These are phyloP conservation scores for Limnephilus rhombicus DNA, from an alignment of 2,888 invertebrate species.

Conservation along the genomic window DNA sequence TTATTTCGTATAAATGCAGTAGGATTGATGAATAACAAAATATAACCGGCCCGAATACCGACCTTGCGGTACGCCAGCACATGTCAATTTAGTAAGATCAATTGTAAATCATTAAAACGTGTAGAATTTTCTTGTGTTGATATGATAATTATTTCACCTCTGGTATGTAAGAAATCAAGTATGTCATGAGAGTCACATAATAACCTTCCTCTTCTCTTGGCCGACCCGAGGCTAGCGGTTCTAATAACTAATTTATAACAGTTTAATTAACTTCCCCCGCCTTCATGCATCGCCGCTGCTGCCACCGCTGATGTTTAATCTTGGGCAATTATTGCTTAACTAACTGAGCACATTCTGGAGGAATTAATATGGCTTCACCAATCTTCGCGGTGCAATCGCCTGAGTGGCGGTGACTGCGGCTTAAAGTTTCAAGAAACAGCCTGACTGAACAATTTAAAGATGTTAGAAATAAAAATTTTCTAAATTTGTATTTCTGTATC, in stretches of 20 bases:
- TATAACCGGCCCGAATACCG: too few species aligned
- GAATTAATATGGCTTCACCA: neutral
- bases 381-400: neutral
- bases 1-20: too few species aligned
- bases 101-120: too few species aligned
- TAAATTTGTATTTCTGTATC: too few species aligned
- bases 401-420: neutral
- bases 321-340: conserved; percentile 1
- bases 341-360: neutral
- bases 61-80: too few species aligned
- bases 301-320: neutral
- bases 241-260: neutral
- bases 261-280: neutral
- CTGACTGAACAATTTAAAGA: neutral
- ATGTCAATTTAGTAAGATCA: too few species aligned
- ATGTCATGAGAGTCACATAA: neutral
- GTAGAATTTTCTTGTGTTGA: too few species aligned
- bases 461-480: neutral
- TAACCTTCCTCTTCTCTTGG: neutral
- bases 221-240: neutral
- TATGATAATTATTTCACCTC: neutral
- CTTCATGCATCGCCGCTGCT: neutral
- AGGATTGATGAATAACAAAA: too few species aligned
- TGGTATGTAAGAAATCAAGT: neutral
- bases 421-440: neutral